Conservation (phyloP, 1,140 invertebrate species). For the Nasonia giraulti region DNA sequence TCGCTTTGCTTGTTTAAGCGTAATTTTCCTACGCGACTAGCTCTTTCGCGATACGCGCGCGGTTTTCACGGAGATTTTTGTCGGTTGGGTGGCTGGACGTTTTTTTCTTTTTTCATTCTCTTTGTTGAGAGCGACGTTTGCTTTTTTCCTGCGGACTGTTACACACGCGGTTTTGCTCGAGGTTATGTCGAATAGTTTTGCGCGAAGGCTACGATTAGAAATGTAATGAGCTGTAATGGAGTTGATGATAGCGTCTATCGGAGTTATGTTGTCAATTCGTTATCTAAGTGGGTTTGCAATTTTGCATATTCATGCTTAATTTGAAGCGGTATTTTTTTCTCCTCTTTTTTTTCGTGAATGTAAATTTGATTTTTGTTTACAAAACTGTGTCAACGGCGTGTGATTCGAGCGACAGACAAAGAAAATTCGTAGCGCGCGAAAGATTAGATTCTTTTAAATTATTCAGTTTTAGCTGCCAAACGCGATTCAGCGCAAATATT, state of each 20-base stretch:
- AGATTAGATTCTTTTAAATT: neutral
- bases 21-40: constrained; percentile 25
- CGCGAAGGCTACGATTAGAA: neutral
- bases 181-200: neutral
- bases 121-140: neutral
- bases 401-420: no score
- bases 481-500: neutral
- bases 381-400: neutral
- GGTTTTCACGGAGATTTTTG: neutral
- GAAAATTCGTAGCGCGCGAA: no score
- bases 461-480: neutral
- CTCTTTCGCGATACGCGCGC: neutral
- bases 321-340: neutral
- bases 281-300: neutral
- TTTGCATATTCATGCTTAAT: neutral
- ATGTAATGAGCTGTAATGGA: neutral
- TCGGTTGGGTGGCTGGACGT: neutral
- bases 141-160: neutral
- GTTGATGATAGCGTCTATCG: neutral
- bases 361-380: neutral
- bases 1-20: constrained; percentile 27
- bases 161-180: neutral
- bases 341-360: no score
- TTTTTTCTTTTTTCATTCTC: neutral
- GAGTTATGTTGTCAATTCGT: neutral